Conservation (phyloP, 2,888 invertebrate species). For the Ennomos quercinarius region DNA sequence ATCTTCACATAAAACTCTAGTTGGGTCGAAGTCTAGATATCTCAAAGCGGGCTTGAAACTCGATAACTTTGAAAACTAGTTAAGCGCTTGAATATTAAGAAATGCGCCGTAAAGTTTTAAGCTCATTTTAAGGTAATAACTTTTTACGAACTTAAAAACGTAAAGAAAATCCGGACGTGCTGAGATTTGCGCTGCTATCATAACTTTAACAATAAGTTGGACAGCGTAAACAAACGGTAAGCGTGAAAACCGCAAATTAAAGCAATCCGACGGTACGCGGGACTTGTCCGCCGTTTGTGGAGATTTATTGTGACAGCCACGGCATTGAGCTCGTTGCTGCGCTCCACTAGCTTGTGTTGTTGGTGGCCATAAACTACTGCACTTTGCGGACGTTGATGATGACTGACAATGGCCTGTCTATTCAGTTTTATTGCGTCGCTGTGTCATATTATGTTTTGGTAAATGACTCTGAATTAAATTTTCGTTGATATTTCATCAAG, state of each 20-base stretch:
- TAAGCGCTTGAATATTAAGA: constrained; percentile 38
- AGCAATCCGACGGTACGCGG: constrained; percentile 45
- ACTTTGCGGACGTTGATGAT: constrained; percentile 59
- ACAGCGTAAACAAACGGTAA: constrained; percentile 42
- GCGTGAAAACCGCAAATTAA: constrained; percentile 48
- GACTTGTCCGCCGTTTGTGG: constrained; percentile 48
- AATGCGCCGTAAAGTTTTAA: constrained; percentile 19
- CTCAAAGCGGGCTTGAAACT: constrained; percentile 37
- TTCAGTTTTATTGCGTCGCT: constrained; percentile 44
- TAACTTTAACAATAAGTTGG: constrained; percentile 25
- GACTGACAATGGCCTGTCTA: constrained; percentile 59
- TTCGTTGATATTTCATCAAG: background rate
- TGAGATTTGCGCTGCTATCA: constrained; percentile 20
- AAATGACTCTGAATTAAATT: constrained; percentile 11
- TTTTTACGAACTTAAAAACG: constrained; percentile 4
- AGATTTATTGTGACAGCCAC: constrained; percentile 61
- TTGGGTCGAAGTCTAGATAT: constrained; percentile 5
- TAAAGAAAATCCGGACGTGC: constrained; percentile 12
- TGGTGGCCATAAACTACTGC: constrained; percentile 57
- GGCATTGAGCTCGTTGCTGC: constrained; percentile 36
- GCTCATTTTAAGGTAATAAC: constrained; percentile 9
- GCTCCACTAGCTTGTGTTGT: constrained; percentile 39
- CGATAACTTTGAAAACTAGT: constrained; percentile 50
- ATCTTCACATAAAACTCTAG: constrained; percentile 1
- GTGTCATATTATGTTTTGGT: constrained; percentile 14